A percentile compares a stretch with the other conserved stretches of the same genome.
phyloP scores from a whole-genome alignment of 2,888 invertebrate genomes.

The Sicus ferrugineus region DNA sequence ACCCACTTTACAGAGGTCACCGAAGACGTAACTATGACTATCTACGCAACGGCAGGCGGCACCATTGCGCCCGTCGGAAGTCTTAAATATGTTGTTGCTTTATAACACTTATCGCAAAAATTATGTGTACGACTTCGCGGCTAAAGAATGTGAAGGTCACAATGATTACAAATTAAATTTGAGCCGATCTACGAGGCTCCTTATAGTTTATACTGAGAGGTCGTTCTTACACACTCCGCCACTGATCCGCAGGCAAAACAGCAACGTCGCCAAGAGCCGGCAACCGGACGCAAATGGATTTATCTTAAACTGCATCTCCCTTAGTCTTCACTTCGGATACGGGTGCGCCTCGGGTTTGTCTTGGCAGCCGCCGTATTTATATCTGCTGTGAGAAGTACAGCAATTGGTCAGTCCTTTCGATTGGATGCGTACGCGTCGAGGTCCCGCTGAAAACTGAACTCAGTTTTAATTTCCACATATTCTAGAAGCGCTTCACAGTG shows the following conservation, averaged over 20 bases:
- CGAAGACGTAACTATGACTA: background rate
- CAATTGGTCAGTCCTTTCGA: no score
- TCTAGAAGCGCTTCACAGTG: background rate
- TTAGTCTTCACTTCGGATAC: no score
- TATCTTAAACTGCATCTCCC: slow-evolving; percentile 50
- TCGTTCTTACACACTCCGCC: slow-evolving; percentile 9
- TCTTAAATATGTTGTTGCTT: no score
- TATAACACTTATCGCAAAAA: no score
- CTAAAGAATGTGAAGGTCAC: slow-evolving; percentile 20
- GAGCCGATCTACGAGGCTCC: slow-evolving; percentile 18
- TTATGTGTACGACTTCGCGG: background rate
- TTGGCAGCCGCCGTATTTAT: no score
- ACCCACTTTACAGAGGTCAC: background rate
- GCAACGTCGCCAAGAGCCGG: slow-evolving; percentile 39
- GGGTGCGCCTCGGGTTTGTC: no score
- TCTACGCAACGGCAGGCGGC: no score
- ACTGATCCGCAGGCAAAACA: slow-evolving; percentile 43
- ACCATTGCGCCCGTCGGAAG: no score
- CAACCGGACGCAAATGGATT: slow-evolving; percentile 53
- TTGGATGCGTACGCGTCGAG: slow-evolving; percentile 36
- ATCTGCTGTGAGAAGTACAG: background rate
- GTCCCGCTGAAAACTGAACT: slow-evolving; percentile 46
- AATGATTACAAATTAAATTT: slow-evolving; percentile 18
- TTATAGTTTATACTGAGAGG: background rate
- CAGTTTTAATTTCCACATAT: background rate